phyloP scores from a whole-genome alignment of 2,797 vertebrate genomes.

The Helicolenus hilgendorfi region DNA sequence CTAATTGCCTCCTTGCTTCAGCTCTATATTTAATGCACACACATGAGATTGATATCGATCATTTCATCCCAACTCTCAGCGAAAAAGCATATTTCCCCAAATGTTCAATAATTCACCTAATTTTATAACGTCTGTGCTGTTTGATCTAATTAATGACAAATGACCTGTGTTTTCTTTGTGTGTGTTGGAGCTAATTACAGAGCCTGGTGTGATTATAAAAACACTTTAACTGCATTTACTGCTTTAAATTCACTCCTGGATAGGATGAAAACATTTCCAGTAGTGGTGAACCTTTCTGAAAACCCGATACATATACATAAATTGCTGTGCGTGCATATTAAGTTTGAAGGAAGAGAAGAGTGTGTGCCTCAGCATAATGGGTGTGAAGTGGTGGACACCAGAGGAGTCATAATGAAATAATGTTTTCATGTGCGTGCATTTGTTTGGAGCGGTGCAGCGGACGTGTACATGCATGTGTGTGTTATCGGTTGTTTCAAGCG shows the following conservation, averaged over 20 bases:
- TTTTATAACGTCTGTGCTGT: background rate
- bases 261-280: background rate
- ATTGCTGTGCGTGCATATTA: background rate
- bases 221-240: background rate
- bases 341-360: background rate
- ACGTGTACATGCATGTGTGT: background rate
- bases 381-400: background rate
- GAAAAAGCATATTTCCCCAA: background rate
- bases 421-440: slow-evolving; percentile 1
- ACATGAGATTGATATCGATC: background rate
- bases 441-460: background rate
- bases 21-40: background rate
- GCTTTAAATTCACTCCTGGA: background rate
- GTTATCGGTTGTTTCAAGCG: background rate
- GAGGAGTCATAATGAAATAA: background rate
- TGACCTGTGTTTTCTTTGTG: background rate
- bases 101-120: background rate
- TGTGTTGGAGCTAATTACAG: background rate
- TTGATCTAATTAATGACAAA: background rate
- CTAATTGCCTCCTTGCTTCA: background rate
- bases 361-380: background rate
- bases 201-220: background rate
- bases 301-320: background rate
- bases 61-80: background rate
- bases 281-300: background rate